These are phyloP conservation scores for Eupithecia subumbrata DNA, from an alignment of 2,888 invertebrate species.

Conservation along the genomic window DNA sequence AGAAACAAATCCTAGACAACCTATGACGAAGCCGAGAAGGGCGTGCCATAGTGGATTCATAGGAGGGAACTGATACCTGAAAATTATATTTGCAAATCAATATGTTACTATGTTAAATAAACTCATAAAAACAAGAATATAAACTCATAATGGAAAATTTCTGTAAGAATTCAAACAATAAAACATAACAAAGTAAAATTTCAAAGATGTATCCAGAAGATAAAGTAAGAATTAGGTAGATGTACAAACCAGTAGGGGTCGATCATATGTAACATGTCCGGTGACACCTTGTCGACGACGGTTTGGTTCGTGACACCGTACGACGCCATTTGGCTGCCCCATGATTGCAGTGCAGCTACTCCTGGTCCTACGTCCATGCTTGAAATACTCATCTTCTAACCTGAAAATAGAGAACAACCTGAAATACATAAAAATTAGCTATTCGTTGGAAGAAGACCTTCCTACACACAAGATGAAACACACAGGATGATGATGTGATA, in stretches of 20 bases:
- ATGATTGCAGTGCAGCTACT: constrained; percentile 75
- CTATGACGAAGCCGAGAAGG: constrained; percentile 91
- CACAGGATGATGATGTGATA: background rate
- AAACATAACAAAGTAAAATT: background rate
- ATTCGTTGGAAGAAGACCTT: background rate
- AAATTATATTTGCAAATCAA: background rate
- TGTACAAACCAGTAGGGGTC: constrained; percentile 89
- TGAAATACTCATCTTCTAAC: constrained; percentile 70
- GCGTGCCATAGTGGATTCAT: constrained; percentile 95
- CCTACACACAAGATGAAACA: background rate
- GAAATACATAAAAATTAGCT: background rate
- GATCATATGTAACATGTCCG: constrained; percentile 90
- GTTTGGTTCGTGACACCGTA: constrained; percentile 87
- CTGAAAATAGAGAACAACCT: constrained; percentile 44
- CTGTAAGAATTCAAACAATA: background rate
- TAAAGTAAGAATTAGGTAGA: background rate
- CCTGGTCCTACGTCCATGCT: constrained; percentile 77
- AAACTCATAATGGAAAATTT: background rate
- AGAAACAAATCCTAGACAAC: constrained; percentile 88
- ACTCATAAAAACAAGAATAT: background rate
- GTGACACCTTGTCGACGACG: constrained; percentile 91
- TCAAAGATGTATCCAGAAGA: background rate
- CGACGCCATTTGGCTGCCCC: constrained; percentile 77
- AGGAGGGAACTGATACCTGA: constrained; percentile 93
- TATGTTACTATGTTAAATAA: background rate